Conservation (phyloP, 37 sponge, comb jelly and placozoan species). For the Cliona cf. orientalis region DNA sequence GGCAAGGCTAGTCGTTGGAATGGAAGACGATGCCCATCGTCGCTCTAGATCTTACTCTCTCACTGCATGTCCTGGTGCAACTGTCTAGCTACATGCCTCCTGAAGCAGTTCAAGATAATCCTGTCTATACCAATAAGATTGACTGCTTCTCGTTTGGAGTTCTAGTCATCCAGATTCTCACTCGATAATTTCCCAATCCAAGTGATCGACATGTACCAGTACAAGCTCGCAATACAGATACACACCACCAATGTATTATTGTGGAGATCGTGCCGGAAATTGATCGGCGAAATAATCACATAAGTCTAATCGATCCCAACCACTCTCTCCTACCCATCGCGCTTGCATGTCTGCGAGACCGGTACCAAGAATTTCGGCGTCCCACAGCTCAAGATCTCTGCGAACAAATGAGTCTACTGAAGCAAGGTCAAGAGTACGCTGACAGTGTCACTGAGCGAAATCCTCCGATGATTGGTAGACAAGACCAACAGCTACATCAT, state of each 20-base stretch:
- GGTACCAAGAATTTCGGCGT: neutral
- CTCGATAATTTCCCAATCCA: slow-evolving; percentile 16
- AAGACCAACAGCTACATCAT: too few species aligned
- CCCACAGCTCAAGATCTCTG: neutral
- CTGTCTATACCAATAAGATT: slow-evolving; percentile 4
- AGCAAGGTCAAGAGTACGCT: too few species aligned
- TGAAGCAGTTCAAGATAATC: slow-evolving; percentile 9
- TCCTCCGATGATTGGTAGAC: too few species aligned
- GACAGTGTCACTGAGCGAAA: too few species aligned
- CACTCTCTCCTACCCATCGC: neutral
- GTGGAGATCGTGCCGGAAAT: slow-evolving; percentile 2
- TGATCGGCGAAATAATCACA: neutral
- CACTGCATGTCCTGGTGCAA: neutral
- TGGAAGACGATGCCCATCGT: neutral
- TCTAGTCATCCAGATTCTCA: slow-evolving; percentile 33
- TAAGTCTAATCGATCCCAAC: neutral
- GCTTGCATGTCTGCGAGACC: slow-evolving; percentile 14
- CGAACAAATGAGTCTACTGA: too few species aligned
- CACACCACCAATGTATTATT: too few species aligned
- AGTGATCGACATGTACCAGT: neutral
- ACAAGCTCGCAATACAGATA: neutral
- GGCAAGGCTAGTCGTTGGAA: slow-evolving; percentile 6
- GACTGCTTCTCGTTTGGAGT: slow-evolving; percentile 38
- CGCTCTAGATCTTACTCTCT: too few species aligned
- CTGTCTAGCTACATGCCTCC: slow-evolving; percentile 59